Conservation (phyloP, 2,888 invertebrate genomes). For the Dione vanillae region DNA sequence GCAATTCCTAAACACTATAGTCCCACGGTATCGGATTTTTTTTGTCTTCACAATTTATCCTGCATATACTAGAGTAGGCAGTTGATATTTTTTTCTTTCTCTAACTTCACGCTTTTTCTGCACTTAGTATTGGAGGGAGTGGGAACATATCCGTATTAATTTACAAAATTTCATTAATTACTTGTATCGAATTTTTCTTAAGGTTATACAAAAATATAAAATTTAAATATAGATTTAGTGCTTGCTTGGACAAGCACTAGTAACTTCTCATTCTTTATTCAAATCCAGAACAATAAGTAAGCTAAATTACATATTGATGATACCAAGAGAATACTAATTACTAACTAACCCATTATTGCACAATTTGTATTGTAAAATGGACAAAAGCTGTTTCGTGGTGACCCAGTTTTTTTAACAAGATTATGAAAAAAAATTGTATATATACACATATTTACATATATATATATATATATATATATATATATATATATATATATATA, state of each 20-base stretch:
- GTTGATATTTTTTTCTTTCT: too few species aligned
- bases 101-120: too few species aligned
- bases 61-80: background rate
- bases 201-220: too few species aligned
- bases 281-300: constrained; percentile 58
- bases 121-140: too few species aligned
- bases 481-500: background rate
- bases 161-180: too few species aligned
- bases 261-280: constrained; percentile 43
- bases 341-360: constrained; percentile 48
- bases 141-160: too few species aligned
- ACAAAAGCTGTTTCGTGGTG: constrained; percentile 56
- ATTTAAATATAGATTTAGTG: too few species aligned
- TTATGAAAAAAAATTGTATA: constrained; percentile 55
- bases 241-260: background rate
- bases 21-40: too few species aligned
- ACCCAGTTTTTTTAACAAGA: constrained; percentile 44
- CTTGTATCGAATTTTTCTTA: too few species aligned
- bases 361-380: constrained; percentile 54
- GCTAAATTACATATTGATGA: constrained; percentile 54
- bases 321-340: constrained; percentile 50
- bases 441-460: background rate
- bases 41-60: background rate
- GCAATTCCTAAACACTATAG: too few species aligned
- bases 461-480: constrained; percentile 17